phyloP scores from a whole-genome alignment of 2,113 vertebrate species.

The Rhynchopsitta pachyrhyncha region DNA sequence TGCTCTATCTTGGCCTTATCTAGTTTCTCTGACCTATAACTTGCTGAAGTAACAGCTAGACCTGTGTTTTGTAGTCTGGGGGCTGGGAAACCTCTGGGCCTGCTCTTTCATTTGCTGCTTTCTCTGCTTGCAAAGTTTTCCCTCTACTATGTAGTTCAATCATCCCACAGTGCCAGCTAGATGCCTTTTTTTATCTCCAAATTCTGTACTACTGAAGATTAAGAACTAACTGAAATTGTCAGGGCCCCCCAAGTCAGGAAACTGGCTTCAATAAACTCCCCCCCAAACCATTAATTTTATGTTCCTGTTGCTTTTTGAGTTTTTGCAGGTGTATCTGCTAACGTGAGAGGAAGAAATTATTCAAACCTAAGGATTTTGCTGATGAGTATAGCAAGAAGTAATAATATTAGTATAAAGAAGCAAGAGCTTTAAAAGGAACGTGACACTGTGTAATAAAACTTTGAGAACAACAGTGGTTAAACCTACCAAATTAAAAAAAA shows the following conservation, averaged over 20 bases:
- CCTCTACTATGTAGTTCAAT: background rate
- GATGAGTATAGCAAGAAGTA: background rate
- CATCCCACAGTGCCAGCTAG: background rate
- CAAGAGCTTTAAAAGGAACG: background rate
- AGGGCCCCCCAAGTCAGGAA: background rate
- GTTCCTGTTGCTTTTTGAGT: background rate
- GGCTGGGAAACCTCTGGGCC: background rate
- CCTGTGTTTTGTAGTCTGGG: background rate
- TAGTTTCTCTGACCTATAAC: background rate
- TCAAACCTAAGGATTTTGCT: background rate
- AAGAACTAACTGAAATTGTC: background rate
- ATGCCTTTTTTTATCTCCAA: background rate
- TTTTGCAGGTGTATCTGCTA: background rate
- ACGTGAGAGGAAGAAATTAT: background rate
- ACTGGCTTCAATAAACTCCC: background rate
- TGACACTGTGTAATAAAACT: background rate
- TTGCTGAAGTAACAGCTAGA: background rate
- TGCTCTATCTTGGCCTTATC: background rate
- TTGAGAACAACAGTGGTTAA: background rate
- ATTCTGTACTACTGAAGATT: background rate
- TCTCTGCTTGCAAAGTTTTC: background rate
- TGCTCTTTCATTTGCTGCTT: background rate
- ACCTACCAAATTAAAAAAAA: background rate
- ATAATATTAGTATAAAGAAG: background rate
- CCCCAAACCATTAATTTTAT: background rate